phyloP scores from a whole-genome alignment of 2,113 vertebrate genomes.

The human (Homo sapiens) region GRCh38 chr2:36271001-36271500 shows the following conservation, averaged over 20 bases:
- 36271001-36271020: too few species aligned
- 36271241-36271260: neutral
- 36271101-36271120: neutral
- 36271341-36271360: neutral
- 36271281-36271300: neutral
- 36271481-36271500: neutral
- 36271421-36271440: neutral
- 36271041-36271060: neutral
- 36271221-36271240: neutral
- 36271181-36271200: neutral
- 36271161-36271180: neutral
- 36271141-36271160: neutral
- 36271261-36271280: neutral
- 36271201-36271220: neutral
- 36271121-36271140: neutral
- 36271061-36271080: neutral
- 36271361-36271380: too few species aligned
- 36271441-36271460: neutral
- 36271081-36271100: neutral
- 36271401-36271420: neutral
- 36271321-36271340: neutral
- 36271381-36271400: neutral
- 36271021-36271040: neutral
- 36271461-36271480: neutral
- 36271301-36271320: neutral